These are phyloP conservation scores for Rhabdornis inornatus DNA, from an alignment of 2,113 vertebrate genomes.

Conservation along the genomic window DNA sequence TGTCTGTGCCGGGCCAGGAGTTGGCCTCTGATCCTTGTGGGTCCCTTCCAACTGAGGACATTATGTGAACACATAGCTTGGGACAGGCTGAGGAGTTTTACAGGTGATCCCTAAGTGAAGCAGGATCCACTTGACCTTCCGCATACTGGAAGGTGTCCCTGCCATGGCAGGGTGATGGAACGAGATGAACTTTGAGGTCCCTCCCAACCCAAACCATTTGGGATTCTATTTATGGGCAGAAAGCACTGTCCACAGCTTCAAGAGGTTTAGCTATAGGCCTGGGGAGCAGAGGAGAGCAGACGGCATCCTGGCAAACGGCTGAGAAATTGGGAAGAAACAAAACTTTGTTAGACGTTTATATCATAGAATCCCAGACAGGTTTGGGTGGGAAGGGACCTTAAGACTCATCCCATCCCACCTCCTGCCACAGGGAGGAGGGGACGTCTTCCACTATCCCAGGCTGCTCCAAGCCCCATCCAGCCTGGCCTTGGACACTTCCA, in stretches of 20 bases:
- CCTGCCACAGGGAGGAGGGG: background rate
- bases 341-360: background rate
- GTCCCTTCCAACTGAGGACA: background rate
- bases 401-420: background rate
- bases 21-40: background rate
- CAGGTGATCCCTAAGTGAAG: no score
- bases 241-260: background rate
- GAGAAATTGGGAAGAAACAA: background rate
- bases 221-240: background rate
- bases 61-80: rapidly evolving
- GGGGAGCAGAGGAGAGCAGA: background rate
- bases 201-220: background rate
- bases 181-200: background rate
- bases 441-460: background rate
- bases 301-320: rapidly evolving
- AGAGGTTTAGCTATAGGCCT: background rate
- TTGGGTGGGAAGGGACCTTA: background rate
- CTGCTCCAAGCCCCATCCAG: rapidly evolving
- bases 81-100: background rate
- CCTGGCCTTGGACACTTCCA: background rate
- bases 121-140: background rate
- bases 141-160: background rate
- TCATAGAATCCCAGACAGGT: background rate
- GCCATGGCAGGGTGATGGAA: background rate
- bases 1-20: background rate